A percentile compares a stretch with the other conserved stretches of the same genome.
Evolutionary conservation across 2,113 vertebrate genomes (phyloP).

Genomic region (Rafetus swinhoei): DNA sequence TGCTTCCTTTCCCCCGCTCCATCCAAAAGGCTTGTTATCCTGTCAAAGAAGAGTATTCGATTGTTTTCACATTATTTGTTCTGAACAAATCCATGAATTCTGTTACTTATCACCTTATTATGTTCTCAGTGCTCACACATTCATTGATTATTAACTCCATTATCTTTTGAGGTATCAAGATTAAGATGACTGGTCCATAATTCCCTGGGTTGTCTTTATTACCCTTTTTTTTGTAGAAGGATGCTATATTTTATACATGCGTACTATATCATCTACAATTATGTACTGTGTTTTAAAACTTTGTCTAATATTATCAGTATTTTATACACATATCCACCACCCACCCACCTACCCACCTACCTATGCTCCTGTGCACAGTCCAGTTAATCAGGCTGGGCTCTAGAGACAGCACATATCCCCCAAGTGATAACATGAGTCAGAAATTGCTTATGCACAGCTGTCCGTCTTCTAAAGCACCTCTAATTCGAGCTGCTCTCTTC

Average conservation of each 20-base stretch:
- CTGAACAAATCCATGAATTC: no score
- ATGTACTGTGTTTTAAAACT: background rate
- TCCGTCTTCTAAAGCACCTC: background rate
- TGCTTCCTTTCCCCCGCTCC: no score
- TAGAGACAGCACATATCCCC: background rate
- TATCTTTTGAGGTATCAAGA: background rate
- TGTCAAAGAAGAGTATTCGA: no score
- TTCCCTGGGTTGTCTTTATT: background rate
- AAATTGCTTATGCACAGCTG: background rate
- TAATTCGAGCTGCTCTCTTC: background rate
- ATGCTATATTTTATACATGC: background rate
- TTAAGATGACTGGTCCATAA: background rate
- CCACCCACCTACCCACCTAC: background rate
- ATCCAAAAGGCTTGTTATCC: no score
- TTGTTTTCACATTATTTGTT: no score
- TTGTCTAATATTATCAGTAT: background rate
- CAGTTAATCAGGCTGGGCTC: background rate
- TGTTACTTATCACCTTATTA: no score
- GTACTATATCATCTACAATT: background rate
- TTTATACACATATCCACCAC: background rate
- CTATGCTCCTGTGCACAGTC: background rate
- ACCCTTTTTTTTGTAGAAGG: background rate
- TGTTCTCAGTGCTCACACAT: no score
- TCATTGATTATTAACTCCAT: no score
- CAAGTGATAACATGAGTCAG: background rate